phyloP scores from a whole-genome alignment of 1,140 invertebrate species.

The Philotrypesis tridentata region DNA sequence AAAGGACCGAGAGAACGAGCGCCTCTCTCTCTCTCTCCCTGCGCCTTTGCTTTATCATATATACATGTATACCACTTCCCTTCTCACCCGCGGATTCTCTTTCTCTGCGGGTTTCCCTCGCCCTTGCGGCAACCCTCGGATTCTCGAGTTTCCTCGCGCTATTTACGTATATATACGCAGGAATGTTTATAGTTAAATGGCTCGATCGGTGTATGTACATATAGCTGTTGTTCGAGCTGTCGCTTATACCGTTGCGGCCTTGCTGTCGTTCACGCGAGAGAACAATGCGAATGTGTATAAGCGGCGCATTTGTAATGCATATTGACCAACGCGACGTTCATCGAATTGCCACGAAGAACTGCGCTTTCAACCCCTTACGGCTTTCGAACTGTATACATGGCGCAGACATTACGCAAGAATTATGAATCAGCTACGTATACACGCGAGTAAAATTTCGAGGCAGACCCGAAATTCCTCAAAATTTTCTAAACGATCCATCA shows the following conservation, averaged over 20 bases:
- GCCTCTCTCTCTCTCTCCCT: background rate
- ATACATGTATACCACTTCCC: background rate
- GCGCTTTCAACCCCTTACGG: no score
- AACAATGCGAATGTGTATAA: no score
- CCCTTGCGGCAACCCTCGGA: background rate
- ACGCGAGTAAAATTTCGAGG: no score
- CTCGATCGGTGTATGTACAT: background rate
- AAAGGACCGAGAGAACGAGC: slow-evolving; percentile 26
- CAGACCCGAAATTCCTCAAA: background rate
- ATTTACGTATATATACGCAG: no score
- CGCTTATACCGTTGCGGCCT: background rate
- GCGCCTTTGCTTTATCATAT: background rate
- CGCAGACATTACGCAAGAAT: no score
- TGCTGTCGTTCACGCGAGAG: background rate
- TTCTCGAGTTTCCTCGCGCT: background rate
- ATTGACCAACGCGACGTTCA: no score
- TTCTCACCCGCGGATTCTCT: background rate
- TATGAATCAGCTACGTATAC: no score
- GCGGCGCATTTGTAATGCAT: no score
- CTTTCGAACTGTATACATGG: no score
- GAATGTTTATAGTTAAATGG: background rate
- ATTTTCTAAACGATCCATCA: background rate
- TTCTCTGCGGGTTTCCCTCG: background rate
- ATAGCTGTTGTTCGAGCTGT: background rate
- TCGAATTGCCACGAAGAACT: no score